Evolutionary conservation across 35 echinoderm and acorn worm species (phyloP).

Genomic region (Lytechinus variegatus): DNA sequence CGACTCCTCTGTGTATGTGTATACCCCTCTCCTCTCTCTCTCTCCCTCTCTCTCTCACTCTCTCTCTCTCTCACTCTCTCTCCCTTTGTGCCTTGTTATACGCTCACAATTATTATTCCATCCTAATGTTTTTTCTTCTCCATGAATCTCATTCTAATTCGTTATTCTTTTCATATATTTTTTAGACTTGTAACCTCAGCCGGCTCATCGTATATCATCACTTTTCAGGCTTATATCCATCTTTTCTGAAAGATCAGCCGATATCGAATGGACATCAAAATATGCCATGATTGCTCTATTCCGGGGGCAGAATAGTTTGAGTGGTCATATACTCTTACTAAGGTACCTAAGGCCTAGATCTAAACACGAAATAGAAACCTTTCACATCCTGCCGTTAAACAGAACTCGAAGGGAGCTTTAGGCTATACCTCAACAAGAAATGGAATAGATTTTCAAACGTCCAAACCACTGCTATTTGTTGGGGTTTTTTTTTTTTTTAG

Average conservation of each 20-base stretch:
- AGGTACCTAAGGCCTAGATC: not conserved
- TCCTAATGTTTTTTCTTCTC: not conserved
- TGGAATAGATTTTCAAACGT: not conserved
- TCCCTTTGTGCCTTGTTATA: not conserved
- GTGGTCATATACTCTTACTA: not conserved
- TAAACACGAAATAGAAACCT: not conserved
- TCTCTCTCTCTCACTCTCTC: not conserved
- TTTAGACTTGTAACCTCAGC: not conserved
- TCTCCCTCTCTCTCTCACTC: too few relatives aligned
- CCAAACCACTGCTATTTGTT: not conserved
- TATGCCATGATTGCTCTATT: not conserved
- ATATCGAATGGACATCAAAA: not conserved
- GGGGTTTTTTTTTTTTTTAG: not conserved
- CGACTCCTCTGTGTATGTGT: too few relatives aligned
- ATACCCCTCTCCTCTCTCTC: too few relatives aligned
- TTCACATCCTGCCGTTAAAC: not conserved
- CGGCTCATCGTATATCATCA: not conserved
- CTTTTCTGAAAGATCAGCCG: not conserved
- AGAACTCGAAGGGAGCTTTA: not conserved
- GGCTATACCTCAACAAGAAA: not conserved
- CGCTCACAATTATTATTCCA: not conserved
- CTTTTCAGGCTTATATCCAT: not conserved
- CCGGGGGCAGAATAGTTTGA: not conserved
- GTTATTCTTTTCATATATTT: not conserved
- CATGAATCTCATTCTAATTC: not conserved